phyloP scores from a whole-genome alignment of 2,888 invertebrate genomes.

The Vannuccia rotundouncinata region DNA sequence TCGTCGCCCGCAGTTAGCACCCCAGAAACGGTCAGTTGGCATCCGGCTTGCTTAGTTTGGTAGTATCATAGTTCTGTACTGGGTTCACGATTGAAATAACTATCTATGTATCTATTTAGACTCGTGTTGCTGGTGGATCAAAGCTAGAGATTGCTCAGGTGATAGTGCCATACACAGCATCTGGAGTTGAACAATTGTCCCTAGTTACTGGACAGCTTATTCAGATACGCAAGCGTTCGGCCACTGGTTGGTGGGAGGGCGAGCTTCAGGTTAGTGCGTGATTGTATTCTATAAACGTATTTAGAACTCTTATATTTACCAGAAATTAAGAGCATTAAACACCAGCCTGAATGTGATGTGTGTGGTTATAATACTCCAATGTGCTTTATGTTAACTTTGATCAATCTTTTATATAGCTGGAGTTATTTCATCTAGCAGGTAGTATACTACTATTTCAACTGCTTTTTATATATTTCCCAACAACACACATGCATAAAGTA shows the following conservation, averaged over 20 bases:
- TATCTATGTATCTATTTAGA: not conserved
- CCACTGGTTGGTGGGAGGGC: conserved; percentile 99
- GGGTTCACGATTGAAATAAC: no score
- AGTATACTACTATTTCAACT: not conserved
- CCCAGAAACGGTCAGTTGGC: conserved; percentile 2
- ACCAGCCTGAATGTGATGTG: no score
- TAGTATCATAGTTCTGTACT: no score
- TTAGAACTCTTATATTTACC: no score
- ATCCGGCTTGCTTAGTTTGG: no score
- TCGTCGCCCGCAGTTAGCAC: not conserved
- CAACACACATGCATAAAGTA: no score
- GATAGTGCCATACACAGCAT: conserved; percentile 82
- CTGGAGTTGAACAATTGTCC: conserved; percentile 79
- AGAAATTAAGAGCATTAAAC: no score
- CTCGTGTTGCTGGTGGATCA: not conserved
- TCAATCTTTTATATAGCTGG: not conserved
- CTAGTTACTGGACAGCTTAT: conserved; percentile 83
- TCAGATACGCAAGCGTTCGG: conserved; percentile 89
- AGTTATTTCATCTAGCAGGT: not conserved
- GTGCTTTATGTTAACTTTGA: no score
- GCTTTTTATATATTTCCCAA: not conserved
- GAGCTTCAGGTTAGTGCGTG: conserved; percentile 70
- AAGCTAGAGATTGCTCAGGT: conserved; percentile 77
- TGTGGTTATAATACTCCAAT: no score
- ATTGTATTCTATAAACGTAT: no score